Base-by-base conservation (phyloP, 1,140 invertebrate species). In the Phthorimaea operculella region DNA sequence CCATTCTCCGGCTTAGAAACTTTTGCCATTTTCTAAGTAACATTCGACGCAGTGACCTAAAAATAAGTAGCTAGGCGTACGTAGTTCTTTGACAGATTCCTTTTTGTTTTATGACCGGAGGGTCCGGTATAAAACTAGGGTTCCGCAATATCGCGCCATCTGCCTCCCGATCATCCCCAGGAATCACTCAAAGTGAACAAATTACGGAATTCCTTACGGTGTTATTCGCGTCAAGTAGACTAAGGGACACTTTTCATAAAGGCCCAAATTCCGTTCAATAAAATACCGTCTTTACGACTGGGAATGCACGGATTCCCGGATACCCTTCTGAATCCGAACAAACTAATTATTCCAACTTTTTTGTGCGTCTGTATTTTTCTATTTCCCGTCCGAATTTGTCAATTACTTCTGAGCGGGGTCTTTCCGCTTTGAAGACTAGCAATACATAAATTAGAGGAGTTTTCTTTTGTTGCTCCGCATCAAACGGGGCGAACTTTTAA, bases 141-240 rank as follows among this genome's bases (percentile, higher is more conserved):
- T 63, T 64, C 64, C 69, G 67, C 73, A 74, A 80, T 80, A 79
- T 79, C 70, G 64, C 68, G 59, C 74, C 79, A 79, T 78, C 79
- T 83, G 79, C 66, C 66, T 63, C 54, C 64, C 66, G 61, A 64
- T 71, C 66, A 64, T 68, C 70, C 63, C 67, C 66, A 69, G 68
- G 66, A 78, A 79, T 80, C 77, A 74, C 68, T 79, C 68, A 69
- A 72, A 70, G 68, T 59, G 63, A 62, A 62, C 60, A 72, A 82
- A 82, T 79, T 77, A 78, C 76, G 60, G 60, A 61, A 63, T 66
- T 66, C 70, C 60, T 66, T 57, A 51, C 49, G 7, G 59, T 62
- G 61, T 64, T 59, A 62, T 63, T 64, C 59, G 49, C 63, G 51
- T 59, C 64, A 63, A 70, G 55, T 63, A 63, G 21, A 62, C 67